Evolutionary conservation across 2,797 vertebrate species (phyloP), one percentile per base, ranked within the genome.

Genomic region (Rhinella marina): DNA sequence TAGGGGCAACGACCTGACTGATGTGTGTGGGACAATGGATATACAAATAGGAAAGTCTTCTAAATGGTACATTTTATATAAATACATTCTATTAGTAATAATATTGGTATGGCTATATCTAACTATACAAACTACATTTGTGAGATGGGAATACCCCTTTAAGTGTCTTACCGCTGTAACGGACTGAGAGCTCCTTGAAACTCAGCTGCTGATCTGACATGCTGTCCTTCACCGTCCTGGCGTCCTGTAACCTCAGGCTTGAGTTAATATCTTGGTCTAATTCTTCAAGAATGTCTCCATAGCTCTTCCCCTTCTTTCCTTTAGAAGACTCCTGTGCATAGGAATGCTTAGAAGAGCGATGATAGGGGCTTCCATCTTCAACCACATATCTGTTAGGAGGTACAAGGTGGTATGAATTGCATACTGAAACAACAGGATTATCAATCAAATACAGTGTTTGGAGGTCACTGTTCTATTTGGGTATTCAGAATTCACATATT

Each of bases 121-220:
- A n/a, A n/a, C n/a, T n/a, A n/a, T n/a, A n/a, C n/a, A n/a, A n/a
- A n/a, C n/a, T n/a, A n/a, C n/a, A n/a, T n/a, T n/a, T n/a, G n/a
- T n/a, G n/a, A n/a, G n/a, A n/a, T n/a, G n/a, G n/a, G n/a, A n/a
- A n/a, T n/a, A n/a, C n/a, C n/a, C n/a, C n/a, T 16, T 66, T 25
- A 79, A 21, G 25, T 82, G 88, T 1, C 11, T 91, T 91, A 97
- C 98, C 97, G 94, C 96, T 97, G 76, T 96, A 99, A 92, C 98
- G 92, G 85, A 93, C 16, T 0, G 95, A 91, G 79, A 99, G 96
- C 78, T 99, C 97, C 88, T 96, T 96, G 86, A 98, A 94, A 90
- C 94, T 94, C 89, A 99, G 94, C 91, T 97, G 97, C 83, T 99
- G 97, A 91, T 99, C 98, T 59, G 98, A 97, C 50, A 98, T 90